Base-by-base conservation (phyloP, 2,797 vertebrate species). In the Pantherophis alleghaniensis region DNA sequence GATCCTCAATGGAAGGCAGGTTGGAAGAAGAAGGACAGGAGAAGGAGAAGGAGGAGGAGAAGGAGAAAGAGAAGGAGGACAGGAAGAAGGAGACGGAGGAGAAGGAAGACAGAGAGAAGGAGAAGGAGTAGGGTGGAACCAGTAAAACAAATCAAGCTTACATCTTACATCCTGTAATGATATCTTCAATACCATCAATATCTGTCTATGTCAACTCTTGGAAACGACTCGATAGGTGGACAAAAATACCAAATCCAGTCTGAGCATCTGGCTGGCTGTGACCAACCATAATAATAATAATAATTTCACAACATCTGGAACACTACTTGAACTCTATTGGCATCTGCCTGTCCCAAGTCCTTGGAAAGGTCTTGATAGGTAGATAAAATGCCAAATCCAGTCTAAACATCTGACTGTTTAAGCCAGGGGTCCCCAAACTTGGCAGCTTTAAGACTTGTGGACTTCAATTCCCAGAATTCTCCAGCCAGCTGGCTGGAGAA, bases 81-180 rank as follows among this genome's bases (percentile, higher is more conserved):
- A 7, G 2, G 24, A 0, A 11, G 24, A 0, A 61, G 59, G 2
- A 60, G 7, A 4, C 3, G 24, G 3, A 61, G 60, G 16, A 60
- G 7, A 6, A 24, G 55, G 22, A 26, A 11, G 57, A 59, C 6
- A 59, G 20, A 5, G 57, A 59, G 57, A 2, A 59, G 57, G 57
- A 59, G 56, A 18, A 59, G 59, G 59, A 61, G 47, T 7, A 51
- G 47, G 47, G 0, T 51, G 47, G 51, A 53, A 53, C 7, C 51
- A 53, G 51, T 53, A 53, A 53, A 53, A 53, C 51, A 53, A 53
- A 53, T 53, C 51, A 53, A 53, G 5, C n/a, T 69, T n/a, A n/a
- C 28, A 66, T 5, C 63, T 66, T 16, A 32, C 5, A n/a, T 66
- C 13, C 13, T 16, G n/a, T 14, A 69, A 32, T 32, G n/a, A 69